Percentiles rank a stretch among this genome's conserved stretches.
These are phyloP conservation scores for Tinea pellionella DNA, from an alignment of 2,888 invertebrate species.

Conservation along the genomic window DNA sequence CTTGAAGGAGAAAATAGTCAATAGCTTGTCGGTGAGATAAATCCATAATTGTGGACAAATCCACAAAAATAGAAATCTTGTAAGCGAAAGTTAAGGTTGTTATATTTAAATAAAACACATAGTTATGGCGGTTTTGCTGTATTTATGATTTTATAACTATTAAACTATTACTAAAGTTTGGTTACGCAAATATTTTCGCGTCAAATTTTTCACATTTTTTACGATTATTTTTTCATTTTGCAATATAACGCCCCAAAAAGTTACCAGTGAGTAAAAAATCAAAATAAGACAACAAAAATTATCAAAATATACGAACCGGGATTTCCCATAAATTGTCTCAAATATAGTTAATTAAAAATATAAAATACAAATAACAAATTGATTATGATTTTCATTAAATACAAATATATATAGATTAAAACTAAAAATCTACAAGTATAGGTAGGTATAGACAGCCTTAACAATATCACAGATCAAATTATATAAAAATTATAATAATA, in stretches of 20 bases:
- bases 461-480: background rate
- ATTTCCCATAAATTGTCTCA: background rate
- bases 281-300: background rate
- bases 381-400: conserved; percentile 39
- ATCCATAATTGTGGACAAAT: too few relatives aligned
- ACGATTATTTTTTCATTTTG: background rate
- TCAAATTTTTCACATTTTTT: conserved; percentile 26
- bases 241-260: background rate
- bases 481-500: background rate
- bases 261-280: background rate
- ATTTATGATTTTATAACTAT: conserved; percentile 55
- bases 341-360: conserved; percentile 26
- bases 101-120: background rate
- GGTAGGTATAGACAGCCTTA: background rate
- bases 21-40: too few relatives aligned
- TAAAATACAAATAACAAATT: conserved; percentile 29
- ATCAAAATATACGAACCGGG: background rate
- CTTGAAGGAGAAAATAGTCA: too few relatives aligned
- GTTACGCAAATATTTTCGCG: conserved; percentile 57
- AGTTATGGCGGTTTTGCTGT: conserved; percentile 39
- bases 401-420: background rate
- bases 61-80: too few relatives aligned
- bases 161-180: conserved; percentile 25
- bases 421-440: background rate
- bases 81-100: too few relatives aligned